Evolutionary conservation across 2,888 invertebrate genomes (phyloP), one percentile per base, ranked within the genome.

Genomic region (Hemaris fuciformis): DNA sequence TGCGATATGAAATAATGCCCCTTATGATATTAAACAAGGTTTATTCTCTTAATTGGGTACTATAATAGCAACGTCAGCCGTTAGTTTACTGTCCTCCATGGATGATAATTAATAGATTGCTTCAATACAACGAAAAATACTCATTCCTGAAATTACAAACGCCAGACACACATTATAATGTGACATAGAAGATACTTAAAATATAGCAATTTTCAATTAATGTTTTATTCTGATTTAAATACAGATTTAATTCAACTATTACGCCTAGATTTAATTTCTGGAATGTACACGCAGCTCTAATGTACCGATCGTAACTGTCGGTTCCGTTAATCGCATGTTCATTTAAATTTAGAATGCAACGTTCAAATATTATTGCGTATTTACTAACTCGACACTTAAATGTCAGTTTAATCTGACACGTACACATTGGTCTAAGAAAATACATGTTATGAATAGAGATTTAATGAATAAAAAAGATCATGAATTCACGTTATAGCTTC

Each of bases 291-390:
- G 27, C n/a, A 38, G n/a, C 38, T 18, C 18, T 53, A 53, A 31
- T 53, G n/a, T 48, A 25, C 31, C 53, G 53, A 31, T 53, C 25
- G 43, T 10, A 25, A 25, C 48, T 48, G 48, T 48, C 53, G 18
- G 18, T 53, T 27, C 53, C 10, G 31, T 53, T 53, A 31, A 53
- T 53, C 53, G 27, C 27, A 53, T 45, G 23, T 45, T 45, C 27
- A 10, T 53, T 53, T 31, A 53, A 18, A 53, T 53, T 53, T 53
- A 53, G 53, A 53, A 53, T 18, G 48, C 48, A 15, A 27, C 48
- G 48, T 48, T 27, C 48, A 48, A 48, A 48, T 53, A 18, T 53
- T 53, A 18, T 48, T 43, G 10, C 43, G 25, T 48, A 48, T 48
- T 43, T 43, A 43, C 43, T 20, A 48, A 48, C 5, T 25, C 48